Evolutionary conservation across 2,797 vertebrate genomes (phyloP).

Genomic region (Lacerta agilis): DNA sequence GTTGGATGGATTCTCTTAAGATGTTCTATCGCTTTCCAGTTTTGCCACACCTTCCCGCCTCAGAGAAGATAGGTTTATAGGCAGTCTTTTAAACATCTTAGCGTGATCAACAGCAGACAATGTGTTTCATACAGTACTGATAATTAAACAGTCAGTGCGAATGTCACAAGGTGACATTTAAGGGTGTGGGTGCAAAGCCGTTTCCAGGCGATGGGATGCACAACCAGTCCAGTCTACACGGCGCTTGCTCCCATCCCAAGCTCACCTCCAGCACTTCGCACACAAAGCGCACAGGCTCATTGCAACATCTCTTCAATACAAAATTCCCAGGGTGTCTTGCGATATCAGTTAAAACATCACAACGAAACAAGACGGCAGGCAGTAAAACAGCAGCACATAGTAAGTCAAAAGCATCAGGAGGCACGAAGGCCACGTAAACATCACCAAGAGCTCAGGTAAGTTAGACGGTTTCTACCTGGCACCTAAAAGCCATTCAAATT

Average conservation of each 20-base stretch:
- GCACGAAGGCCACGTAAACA: no score
- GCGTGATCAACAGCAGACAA: neutral
- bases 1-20: slow-evolving; percentile 6
- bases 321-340: neutral
- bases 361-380: neutral
- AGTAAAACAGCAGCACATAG: neutral
- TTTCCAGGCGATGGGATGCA: neutral
- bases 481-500: neutral
- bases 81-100: slow-evolving; percentile 1
- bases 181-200: neutral
- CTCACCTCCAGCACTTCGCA: neutral
- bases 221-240: neutral
- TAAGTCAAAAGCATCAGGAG: neutral
- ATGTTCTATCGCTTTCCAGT: slow-evolving; percentile 11
- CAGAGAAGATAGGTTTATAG: slow-evolving; percentile 3
- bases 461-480: neutral
- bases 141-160: slow-evolving; percentile 11
- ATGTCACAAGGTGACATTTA: neutral
- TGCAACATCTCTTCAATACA: neutral
- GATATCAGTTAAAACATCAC: neutral
- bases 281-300: neutral
- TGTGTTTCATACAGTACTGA: neutral
- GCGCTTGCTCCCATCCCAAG: neutral
- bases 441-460: neutral
- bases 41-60: neutral